phyloP scores from a whole-genome alignment of 2,113 vertebrate species.

The Perca schrenkii region DNA sequence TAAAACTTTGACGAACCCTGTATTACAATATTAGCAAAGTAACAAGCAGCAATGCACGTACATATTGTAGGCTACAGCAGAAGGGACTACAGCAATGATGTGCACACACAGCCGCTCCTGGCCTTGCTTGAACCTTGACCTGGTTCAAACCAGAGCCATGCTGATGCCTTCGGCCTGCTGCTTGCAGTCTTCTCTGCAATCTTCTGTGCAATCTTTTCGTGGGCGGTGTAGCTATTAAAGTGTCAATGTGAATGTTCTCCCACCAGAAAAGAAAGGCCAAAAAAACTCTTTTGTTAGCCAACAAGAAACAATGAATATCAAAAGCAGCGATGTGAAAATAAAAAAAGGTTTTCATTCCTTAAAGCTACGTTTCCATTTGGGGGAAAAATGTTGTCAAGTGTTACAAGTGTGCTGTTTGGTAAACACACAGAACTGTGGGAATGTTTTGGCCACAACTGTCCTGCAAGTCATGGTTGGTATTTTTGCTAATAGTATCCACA shows the following conservation, averaged over 20 bases:
- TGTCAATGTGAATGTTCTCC: slow-evolving; percentile 51
- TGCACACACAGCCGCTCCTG: slow-evolving; percentile 2
- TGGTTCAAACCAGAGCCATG: background rate
- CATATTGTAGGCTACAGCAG: no score
- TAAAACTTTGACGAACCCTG: no score
- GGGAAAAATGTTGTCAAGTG: background rate
- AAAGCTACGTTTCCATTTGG: slow-evolving; percentile 28
- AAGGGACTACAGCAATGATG: background rate
- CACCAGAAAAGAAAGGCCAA: slow-evolving; percentile 2
- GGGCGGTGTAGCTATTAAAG: background rate
- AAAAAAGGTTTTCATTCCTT: background rate
- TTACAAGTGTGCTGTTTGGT: background rate
- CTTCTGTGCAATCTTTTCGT: background rate
- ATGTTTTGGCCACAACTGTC: background rate
- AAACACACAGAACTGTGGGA: background rate
- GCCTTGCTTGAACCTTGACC: slow-evolving; percentile 2
- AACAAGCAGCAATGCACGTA: no score
- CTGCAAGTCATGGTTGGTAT: background rate
- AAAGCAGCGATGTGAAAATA: slow-evolving; percentile 12
- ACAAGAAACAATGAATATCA: slow-evolving; percentile 37
- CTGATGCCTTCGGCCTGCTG: background rate
- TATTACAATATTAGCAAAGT: no score
- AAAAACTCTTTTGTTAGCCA: slow-evolving; percentile 26
- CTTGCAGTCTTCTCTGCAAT: slow-evolving; percentile 11
- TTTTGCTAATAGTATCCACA: background rate